These are phyloP conservation scores for Tupaia chinensis DNA, from an alignment of 2,113 vertebrate species.

Conservation along the genomic window DNA sequence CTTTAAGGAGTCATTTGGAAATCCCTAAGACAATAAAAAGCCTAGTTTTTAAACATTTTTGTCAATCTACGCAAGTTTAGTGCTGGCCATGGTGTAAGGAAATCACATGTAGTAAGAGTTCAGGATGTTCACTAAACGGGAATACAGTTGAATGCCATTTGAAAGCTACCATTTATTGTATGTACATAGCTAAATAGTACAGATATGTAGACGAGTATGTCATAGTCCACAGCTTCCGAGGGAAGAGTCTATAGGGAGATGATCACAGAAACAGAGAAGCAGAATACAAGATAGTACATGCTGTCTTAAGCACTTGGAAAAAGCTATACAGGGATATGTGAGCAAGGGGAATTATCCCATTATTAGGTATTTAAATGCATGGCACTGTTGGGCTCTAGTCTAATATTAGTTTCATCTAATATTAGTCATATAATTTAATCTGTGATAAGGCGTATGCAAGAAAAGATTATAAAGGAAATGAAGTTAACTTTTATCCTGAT, in stretches of 20 bases:
- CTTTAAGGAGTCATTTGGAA: not conserved
- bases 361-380: not conserved
- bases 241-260: not conserved
- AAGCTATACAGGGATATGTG: not conserved
- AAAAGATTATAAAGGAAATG: not conserved
- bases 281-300: not conserved
- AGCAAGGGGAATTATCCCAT: not conserved
- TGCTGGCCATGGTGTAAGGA: not conserved
- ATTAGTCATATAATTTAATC: not conserved
- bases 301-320: not conserved
- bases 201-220: not conserved
- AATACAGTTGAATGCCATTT: not conserved
- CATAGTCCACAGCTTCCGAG: not conserved
- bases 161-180: not conserved
- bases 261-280: not conserved
- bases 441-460: not conserved
- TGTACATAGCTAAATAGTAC: not conserved
- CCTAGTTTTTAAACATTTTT: not conserved
- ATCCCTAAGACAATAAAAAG: not conserved
- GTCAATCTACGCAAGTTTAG: not conserved
- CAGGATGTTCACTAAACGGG: not conserved
- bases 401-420: not conserved
- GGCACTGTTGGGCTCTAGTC: not conserved
- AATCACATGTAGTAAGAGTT: not conserved
- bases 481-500: not conserved